Percentiles rank a stretch among this genome's conserved stretches.
Evolutionary conservation across 2,888 invertebrate genomes (phyloP).

Genomic region (Drosophila anomalata): DNA sequence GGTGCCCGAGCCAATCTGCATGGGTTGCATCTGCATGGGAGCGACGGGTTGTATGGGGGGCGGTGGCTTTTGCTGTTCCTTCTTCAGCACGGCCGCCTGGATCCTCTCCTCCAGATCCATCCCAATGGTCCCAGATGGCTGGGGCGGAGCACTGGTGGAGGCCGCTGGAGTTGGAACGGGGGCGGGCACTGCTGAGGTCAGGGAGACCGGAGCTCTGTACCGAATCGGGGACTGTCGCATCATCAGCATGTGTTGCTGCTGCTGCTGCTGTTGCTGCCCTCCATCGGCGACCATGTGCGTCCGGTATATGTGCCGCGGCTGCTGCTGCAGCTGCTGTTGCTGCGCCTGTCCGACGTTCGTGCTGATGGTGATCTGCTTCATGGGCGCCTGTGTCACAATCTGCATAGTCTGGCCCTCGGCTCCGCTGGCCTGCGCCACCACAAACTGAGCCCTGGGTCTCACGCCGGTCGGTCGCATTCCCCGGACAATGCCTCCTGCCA

Average conservation of each 20-base stretch:
- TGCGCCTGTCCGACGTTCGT: conserved; percentile 59
- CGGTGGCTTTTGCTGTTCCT: conserved; percentile 72
- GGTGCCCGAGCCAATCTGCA: conserved; percentile 60
- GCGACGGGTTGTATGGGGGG: conserved; percentile 14
- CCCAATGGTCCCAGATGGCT: conserved; percentile 44
- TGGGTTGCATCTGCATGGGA: conserved; percentile 35
- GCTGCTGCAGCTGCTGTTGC: conserved; percentile 47
- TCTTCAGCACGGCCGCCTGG: conserved; percentile 82
- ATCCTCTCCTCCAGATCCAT: conserved; percentile 83
- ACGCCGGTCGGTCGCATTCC: conserved; percentile 57
- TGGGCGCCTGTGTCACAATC: conserved; percentile 52
- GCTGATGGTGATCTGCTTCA: conserved; percentile 71
- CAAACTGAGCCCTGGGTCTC: conserved; percentile 57
- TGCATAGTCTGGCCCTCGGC: conserved; percentile 69
- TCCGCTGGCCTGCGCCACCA: conserved; percentile 50
- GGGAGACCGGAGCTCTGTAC: conserved; percentile 48
- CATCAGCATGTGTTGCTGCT: conserved; percentile 61
- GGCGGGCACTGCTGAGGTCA: conserved; percentile 37
- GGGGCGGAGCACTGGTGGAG: conserved; percentile 16
- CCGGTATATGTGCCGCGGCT: conserved; percentile 66
- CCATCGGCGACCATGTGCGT: conserved; percentile 59
- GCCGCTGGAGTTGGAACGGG: conserved; percentile 36
- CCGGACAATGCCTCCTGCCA: conserved; percentile 51
- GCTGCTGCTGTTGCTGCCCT: conserved; percentile 60
- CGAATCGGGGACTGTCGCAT: conserved; percentile 58